Evolutionary conservation across 2,888 invertebrate genomes (phyloP).

Genomic region (Catocala fraxini): DNA sequence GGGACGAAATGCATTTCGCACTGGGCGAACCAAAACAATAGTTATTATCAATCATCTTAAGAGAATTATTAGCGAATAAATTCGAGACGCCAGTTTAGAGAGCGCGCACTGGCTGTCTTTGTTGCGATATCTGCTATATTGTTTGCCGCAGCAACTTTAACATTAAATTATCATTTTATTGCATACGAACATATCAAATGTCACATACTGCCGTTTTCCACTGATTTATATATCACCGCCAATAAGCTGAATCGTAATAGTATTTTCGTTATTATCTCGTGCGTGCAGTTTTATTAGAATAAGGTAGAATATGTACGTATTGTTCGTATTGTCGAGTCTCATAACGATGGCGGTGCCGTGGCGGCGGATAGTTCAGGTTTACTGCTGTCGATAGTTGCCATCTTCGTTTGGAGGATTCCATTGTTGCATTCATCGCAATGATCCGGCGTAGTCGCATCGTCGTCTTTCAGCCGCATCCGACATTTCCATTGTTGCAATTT

Average conservation of each 20-base stretch:
- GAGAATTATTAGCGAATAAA: constrained; percentile 67
- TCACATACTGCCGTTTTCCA: constrained; percentile 24
- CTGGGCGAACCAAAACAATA: constrained; percentile 57
- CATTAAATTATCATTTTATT: constrained; percentile 51
- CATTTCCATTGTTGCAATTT: constrained; percentile 86
- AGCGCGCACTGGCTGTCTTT: constrained; percentile 42
- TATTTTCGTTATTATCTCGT: constrained; percentile 52
- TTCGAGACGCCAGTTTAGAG: constrained; percentile 49
- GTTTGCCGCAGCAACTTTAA: constrained; percentile 26
- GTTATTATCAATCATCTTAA: constrained; percentile 62
- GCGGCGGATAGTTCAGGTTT: constrained; percentile 72
- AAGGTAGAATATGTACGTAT: constrained; percentile 43
- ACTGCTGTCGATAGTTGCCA: constrained; percentile 81
- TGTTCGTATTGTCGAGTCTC: constrained; percentile 51
- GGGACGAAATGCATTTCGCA: constrained; percentile 52
- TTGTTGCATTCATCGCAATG: constrained; percentile 85
- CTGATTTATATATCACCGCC: constrained; percentile 35
- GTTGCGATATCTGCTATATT: constrained; percentile 43
- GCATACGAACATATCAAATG: constrained; percentile 37
- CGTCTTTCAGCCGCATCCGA: constrained; percentile 83
- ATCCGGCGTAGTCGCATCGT: constrained; percentile 78
- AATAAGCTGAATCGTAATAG: constrained; percentile 51
- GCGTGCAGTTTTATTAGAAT: constrained; percentile 49
- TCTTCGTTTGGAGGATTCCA: constrained; percentile 82
- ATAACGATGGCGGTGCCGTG: constrained; percentile 45